Evolutionary conservation across 2,888 invertebrate species (phyloP), one percentile per base, ranked within the genome.

Genomic region (Drosophila bunnanda): DNA sequence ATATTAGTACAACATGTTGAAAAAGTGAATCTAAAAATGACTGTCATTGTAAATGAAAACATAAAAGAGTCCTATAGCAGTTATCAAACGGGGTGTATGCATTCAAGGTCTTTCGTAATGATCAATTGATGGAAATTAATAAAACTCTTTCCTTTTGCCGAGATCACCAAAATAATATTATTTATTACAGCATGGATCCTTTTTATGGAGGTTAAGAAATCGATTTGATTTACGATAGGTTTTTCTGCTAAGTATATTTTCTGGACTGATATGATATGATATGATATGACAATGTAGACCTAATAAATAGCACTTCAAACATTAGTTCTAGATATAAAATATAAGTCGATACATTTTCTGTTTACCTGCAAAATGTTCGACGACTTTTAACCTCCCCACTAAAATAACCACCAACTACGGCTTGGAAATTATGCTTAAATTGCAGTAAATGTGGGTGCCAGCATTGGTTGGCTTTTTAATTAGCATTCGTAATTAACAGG

Each of bases 401-500:
- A 34, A 50, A 20, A 25, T 20, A 28, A 34, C 43, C 41, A n/a
- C 34, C 25, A 55, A 20, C 60, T 43, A 28, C 25, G 17, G 9
- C 12, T 20, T 28, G 17, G 28, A n/a, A 32, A 62, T 36, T 28
- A 44, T 2, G 20, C 57, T 53, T 56, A 36, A 46, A 32, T 20
- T 55, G 38, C 61, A 59, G 54, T 67, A 65, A 76, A 60, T 65
- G 48, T 58, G 56, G 38, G 48, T 53, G 61, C 85, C 88, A 73
- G 79, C 88, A 84, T 52, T 41, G 70, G 57, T 64, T 74, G 68
- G 62, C 58, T 57, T 70, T 82, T 77, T 84, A 85, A 82, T 82
- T 82, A 88, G 74, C 58, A 41, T 59, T 56, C 22, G 55, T 72
- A 82, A 82, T 77, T 77, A 60, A 58, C 22, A 60, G 61, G 75